Evolutionary conservation across 1,140 invertebrate genomes (phyloP).

Genomic region (Sitobion miscanthi): DNA sequence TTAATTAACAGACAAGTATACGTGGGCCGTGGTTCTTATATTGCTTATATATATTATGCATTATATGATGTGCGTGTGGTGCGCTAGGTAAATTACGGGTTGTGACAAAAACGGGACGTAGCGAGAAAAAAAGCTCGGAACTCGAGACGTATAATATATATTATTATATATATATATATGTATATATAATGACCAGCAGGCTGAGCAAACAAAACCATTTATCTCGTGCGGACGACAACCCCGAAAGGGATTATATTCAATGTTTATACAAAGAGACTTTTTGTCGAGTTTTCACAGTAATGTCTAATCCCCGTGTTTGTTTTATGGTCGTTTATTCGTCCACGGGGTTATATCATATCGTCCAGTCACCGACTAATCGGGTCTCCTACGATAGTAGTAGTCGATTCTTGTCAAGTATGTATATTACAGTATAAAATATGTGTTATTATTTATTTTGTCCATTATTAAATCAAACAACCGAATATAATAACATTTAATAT

Average conservation of each 20-base stretch:
- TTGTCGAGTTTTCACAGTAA: conserved; percentile 33
- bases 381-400: neutral
- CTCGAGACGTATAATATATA: neutral
- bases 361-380: neutral
- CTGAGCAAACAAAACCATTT: conserved; percentile 43
- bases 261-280: conserved; percentile 45
- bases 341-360: neutral
- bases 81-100: neutral
- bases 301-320: conserved; percentile 38
- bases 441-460: neutral
- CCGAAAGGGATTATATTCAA: conserved; percentile 24
- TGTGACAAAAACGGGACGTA: neutral
- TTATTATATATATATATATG: no score
- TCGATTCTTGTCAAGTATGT: neutral
- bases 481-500: neutral
- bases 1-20: neutral
- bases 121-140: neutral
- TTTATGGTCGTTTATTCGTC: conserved; percentile 32
- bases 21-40: neutral
- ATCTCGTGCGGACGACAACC: conserved; percentile 38
- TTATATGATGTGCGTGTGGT: neutral
- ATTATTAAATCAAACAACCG: neutral
- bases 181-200: neutral
- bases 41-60: neutral
- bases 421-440: neutral